Evolutionary conservation across 64 coral and sea anemone species (phyloP).

Genomic region (Montipora cactus): DNA sequence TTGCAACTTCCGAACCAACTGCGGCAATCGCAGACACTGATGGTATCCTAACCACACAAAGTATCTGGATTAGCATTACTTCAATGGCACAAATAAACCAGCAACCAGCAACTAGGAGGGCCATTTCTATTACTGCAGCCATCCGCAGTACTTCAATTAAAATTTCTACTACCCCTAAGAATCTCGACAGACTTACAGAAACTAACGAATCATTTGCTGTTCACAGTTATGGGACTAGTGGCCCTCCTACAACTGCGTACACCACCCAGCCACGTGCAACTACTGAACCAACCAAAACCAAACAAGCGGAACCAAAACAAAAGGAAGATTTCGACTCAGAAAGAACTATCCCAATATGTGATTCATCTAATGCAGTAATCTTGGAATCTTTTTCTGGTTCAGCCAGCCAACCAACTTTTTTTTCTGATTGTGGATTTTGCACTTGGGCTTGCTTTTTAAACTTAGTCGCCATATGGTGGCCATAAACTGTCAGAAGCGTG

Average conservation of each 20-base stretch:
- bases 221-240: no score
- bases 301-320: neutral
- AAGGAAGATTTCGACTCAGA: neutral
- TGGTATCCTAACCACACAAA: no score
- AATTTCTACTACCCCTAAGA: no score
- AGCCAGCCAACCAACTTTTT: neutral
- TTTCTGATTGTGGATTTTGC: neutral
- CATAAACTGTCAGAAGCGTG: neutral
- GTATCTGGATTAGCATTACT: no score
- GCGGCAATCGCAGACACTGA: no score
- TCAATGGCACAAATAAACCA: no score
- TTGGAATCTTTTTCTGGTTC: neutral
- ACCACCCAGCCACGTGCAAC: neutral
- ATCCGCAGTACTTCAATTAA: no score
- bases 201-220: no score
- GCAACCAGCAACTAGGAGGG: no score
- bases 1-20: neutral
- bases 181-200: no score
- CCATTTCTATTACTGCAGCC: no score
- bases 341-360: neutral
- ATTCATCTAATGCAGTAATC: neutral
- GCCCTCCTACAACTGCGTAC: neutral
- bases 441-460: neutral
- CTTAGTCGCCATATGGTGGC: neutral
- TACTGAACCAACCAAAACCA: neutral